phyloP scores from a whole-genome alignment of 2,113 vertebrate species.

The Oxyura jamaicensis region DNA sequence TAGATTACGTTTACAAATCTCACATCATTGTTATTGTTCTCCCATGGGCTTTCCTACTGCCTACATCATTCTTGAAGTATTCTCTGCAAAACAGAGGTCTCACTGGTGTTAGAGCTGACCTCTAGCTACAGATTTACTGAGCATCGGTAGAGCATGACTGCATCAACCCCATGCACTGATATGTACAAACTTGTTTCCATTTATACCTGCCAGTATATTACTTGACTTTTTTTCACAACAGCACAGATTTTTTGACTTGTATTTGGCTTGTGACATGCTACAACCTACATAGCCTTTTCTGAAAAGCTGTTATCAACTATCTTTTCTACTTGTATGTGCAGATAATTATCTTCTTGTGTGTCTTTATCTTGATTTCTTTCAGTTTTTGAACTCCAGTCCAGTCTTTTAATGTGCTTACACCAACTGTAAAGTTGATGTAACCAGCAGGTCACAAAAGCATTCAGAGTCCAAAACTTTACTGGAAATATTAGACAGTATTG shows the following conservation, averaged over 20 bases:
- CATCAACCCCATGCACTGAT: not conserved
- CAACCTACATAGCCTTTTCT: not conserved
- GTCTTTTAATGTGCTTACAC: not conserved
- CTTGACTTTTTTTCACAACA: not conserved
- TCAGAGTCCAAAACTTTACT: not conserved
- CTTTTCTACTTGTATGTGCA: not conserved
- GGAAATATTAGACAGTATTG: not conserved
- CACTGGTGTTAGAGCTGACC: not conserved
- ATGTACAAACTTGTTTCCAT: not conserved
- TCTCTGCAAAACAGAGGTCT: not conserved
- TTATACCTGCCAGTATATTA: not conserved
- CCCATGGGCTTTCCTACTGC: not conserved
- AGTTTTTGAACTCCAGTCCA: not conserved
- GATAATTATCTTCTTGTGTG: not conserved
- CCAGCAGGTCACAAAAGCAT: not conserved
- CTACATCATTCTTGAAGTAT: not conserved
- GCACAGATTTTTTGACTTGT: not conserved
- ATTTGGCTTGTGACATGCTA: not conserved
- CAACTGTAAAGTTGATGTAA: not conserved
- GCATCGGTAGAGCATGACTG: not conserved
- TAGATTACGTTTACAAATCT: not conserved
- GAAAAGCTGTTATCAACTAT: not conserved
- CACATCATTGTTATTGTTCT: not conserved
- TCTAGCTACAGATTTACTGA: not conserved
- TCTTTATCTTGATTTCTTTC: not conserved